Percentiles rank a stretch among this genome's conserved stretches.
These are phyloP conservation scores for Bufo bufo DNA, from an alignment of 2,113 vertebrate species.

Conservation along the genomic window DNA sequence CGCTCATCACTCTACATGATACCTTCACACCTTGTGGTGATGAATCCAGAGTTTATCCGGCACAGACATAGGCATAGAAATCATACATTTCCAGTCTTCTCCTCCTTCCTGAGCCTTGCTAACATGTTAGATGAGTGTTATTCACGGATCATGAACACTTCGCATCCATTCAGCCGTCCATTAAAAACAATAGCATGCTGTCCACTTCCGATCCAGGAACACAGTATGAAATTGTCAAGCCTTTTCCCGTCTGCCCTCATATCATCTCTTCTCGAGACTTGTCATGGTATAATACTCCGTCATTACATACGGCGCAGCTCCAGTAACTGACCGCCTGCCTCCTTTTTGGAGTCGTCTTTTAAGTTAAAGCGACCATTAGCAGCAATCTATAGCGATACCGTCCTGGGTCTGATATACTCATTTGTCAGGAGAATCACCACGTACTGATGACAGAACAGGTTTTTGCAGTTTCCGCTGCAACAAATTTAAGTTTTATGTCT, in stretches of 20 bases:
- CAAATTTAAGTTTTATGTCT: constrained; percentile 57
- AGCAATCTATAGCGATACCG: constrained; percentile 3
- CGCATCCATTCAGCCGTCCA: constrained; percentile 18
- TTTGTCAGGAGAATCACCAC: constrained; percentile 51
- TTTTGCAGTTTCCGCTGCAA: constrained; percentile 54
- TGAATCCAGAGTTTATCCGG: background rate
- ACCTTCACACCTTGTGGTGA: background rate
- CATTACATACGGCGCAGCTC: constrained; percentile 11
- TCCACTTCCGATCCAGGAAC: constrained; percentile 8
- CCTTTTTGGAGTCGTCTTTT: constrained; percentile 3
- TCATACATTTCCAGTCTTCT: background rate
- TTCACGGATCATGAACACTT: background rate
- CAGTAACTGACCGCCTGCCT: background rate
- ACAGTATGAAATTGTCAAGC: constrained; percentile 20
- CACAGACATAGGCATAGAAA: background rate
- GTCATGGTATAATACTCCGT: constrained; percentile 18
- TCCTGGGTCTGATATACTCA: constrained; percentile 31
- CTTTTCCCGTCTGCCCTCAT: background rate
- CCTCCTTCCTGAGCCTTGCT: background rate
- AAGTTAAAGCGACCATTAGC: constrained; percentile 33
- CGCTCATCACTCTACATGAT: too few relatives aligned
- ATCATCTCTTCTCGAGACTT: constrained; percentile 13
- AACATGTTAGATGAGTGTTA: background rate
- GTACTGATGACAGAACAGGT: constrained; percentile 52
- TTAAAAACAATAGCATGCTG: constrained; percentile 29